Base-by-base conservation (phyloP, 2,113 vertebrate genomes). In the Oophaga pumilio region DNA sequence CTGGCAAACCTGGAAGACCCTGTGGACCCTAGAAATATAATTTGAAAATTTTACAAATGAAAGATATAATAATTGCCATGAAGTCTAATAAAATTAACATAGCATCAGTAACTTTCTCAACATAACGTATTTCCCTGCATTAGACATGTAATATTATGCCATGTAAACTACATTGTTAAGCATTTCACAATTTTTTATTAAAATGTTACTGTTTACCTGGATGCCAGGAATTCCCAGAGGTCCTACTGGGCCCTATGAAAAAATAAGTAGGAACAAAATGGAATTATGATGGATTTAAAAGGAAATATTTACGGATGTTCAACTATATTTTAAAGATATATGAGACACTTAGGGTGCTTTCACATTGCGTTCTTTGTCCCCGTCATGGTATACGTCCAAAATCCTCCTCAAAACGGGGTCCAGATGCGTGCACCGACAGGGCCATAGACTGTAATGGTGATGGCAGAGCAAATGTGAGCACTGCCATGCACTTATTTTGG, bases 231-330 rank as follows among this genome's bases (percentile, higher is more conserved):
- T 95, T 90, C 98, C 98, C 50, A 93, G 59, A 76, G 94, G 93
- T 94, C 98, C 98, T 93, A 90, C 76, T 76, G 94, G 94, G 82
- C 98, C 98, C 98, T 99, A 89, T 2, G 91, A 91, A 91, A 90
- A 71, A 10, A 24, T 68, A 12, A 66, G 5, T n/a, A 81, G 49
- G 5, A 64, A 43, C n/a, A 43, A 64, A n/a, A 49, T 18, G 8
- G 14, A 62, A n/a, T n/a, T 49, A 49, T 5, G 26, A 7, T 22
- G 1, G 24, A 56, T 24, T 53, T 5, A 77, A 52, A 49, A 24
- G 20, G 17, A 7, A 20, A 62, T 17, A 33, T 12, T 43, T 73
- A 3, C 26, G 33, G 4, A 73, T 33, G 13, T 62, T 26, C 22
- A 15, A 73, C 6, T 28, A 43, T 73, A 33, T 8, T 62, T 62